A percentile compares a stretch with the other conserved stretches of the same genome.
Evolutionary conservation across 2,113 vertebrate species (phyloP).

Genomic region (Struthio camelus): DNA sequence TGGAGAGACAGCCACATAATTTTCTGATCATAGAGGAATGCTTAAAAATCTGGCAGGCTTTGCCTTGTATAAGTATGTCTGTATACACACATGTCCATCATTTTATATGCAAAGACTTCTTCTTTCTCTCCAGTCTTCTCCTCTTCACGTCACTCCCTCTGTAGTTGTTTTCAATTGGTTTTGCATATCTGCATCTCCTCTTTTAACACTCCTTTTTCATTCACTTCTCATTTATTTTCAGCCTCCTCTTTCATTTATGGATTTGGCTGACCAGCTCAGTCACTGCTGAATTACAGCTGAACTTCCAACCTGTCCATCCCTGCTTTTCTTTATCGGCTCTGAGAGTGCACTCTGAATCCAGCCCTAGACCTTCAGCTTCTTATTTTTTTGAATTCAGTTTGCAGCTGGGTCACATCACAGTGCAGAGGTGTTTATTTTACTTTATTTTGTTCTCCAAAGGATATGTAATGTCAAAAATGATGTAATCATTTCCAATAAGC

Average conservation of each 20-base stretch:
- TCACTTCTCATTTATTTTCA: not conserved
- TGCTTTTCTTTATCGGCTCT: not conserved
- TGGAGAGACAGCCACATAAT: not conserved
- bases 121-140: not conserved
- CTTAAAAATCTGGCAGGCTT: not conserved
- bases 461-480: not conserved
- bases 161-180: not conserved
- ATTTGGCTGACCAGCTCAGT: not conserved
- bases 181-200: not conserved
- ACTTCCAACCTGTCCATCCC: not conserved
- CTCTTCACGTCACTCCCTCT: not conserved
- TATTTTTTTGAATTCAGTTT: not conserved
- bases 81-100: not conserved
- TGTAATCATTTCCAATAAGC: not conserved
- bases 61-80: not conserved
- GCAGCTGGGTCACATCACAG: not conserved
- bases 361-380: not conserved
- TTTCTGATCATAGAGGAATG: not conserved
- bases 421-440: not conserved
- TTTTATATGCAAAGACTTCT: not conserved
- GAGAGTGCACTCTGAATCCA: not conserved
- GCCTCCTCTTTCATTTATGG: not conserved
- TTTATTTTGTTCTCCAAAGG: not conserved
- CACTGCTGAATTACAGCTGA: not conserved
- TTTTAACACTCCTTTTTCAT: not conserved